Conservation (phyloP, 2,797 vertebrate species). For the Poecilia gillii region DNA sequence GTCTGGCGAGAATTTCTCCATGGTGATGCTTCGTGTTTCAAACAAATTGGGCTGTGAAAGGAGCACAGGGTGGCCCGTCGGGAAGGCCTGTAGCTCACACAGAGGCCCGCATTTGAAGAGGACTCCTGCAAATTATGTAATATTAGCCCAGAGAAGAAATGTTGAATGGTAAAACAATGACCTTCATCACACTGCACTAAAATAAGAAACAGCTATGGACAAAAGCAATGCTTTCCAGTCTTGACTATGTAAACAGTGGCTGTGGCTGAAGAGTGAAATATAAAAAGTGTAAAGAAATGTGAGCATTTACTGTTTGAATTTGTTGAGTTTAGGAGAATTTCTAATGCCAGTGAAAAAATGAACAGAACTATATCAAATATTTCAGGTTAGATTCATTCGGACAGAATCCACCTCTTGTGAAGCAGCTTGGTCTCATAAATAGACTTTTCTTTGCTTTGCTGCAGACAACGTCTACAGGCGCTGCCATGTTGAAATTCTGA, state of each 20-base stretch:
- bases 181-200: background rate
- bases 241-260: background rate
- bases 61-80: conserved; percentile 49
- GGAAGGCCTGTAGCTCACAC: conserved; percentile 50
- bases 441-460: too few species aligned
- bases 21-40: conserved; percentile 66
- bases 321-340: background rate
- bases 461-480: too few species aligned
- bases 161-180: background rate
- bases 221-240: background rate
- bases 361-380: background rate
- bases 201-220: background rate
- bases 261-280: background rate
- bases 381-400: background rate
- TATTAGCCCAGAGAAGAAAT: background rate
- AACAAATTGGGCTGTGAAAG: conserved; percentile 78
- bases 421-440: background rate
- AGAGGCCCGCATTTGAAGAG: conserved; percentile 27
- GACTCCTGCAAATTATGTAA: conserved; percentile 34
- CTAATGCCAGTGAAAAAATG: background rate
- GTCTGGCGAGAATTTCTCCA: conserved; percentile 69
- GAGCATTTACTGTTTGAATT: background rate
- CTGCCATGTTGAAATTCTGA: too few species aligned
- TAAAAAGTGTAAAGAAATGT: background rate
- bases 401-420: too few species aligned